Conservation (phyloP, 2,797 vertebrate genomes). For the Coracias cyanogaster region DNA sequence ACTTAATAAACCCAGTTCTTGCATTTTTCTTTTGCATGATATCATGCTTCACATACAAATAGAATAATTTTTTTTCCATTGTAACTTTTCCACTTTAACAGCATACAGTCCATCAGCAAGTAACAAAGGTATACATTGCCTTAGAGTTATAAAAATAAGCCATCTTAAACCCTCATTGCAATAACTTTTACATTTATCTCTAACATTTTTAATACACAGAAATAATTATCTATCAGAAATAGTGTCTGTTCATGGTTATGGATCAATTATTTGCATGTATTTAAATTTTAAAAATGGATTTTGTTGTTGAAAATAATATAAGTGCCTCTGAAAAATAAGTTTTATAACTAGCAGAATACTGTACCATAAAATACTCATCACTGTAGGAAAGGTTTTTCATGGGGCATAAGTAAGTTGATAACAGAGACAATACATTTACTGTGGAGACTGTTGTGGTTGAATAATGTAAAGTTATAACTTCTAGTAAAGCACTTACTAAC, state of each 20-base stretch:
- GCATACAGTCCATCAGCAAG: neutral
- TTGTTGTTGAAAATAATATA: slow-evolving; percentile 34
- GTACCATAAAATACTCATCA: slow-evolving; percentile 67
- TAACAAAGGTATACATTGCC: slow-evolving; percentile 14
- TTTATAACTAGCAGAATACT: slow-evolving; percentile 62
- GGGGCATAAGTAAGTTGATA: slow-evolving; percentile 52
- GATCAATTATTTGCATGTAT: slow-evolving; percentile 5
- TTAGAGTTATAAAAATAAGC: slow-evolving; percentile 13
- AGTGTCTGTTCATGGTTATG: slow-evolving; percentile 9
- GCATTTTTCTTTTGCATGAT: slow-evolving; percentile 8
- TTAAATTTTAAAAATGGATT: slow-evolving; percentile 62
- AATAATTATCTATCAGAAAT: slow-evolving; percentile 50
- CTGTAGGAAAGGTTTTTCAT: slow-evolving; percentile 68
- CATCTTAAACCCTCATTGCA: slow-evolving; percentile 2
- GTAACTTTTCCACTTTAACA: slow-evolving; percentile 35
- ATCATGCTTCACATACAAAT: neutral
- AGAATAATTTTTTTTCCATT: slow-evolving; percentile 53
- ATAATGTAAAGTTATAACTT: slow-evolving; percentile 35
- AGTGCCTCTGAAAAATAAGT: slow-evolving; percentile 10
- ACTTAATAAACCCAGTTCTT: slow-evolving; percentile 42
- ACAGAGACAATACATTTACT: slow-evolving; percentile 32
- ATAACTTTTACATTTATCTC: slow-evolving; percentile 16
- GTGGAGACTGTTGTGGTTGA: slow-evolving; percentile 20
- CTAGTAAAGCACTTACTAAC: slow-evolving; percentile 43
- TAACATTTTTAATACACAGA: slow-evolving; percentile 45